Evolutionary conservation across 2,797 vertebrate species (phyloP), one percentile per base, ranked within the genome.

Genomic region (Spatula clypeata): DNA sequence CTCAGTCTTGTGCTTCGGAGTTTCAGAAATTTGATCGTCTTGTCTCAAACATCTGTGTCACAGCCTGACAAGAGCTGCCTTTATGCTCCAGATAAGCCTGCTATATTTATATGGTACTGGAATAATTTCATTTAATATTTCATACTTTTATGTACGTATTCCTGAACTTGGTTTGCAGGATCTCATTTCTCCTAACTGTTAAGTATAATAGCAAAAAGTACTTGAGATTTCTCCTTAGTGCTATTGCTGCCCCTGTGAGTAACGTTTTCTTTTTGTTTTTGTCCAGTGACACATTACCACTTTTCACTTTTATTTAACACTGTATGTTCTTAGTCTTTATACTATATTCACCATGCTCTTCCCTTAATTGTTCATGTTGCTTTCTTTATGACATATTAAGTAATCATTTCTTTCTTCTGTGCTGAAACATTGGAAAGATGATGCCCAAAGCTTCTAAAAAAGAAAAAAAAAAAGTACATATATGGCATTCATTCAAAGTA

Each of bases 31-130:
- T 93, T 58, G 69, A 61, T 20, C 88, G 45, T 90, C 76, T 81
- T 92, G 69, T 82, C 90, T 87, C 82, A 72, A 88, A 86, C 75
- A 77, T 86, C 83, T 95, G 34, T 86, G 87, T 95, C 61, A 94
- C 31, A 79, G 80, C 74, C 85, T 96, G 58, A 86, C 87, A 82
- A 81, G 92, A 94, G 87, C 82, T 8, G 34, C 85, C 67, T 85
- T 69, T 26, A 3, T 9, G 17, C 93, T 93, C 91, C 83, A 84
- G 64, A 67, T 58, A 60, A 90, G 31, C 75, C 58, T 93, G 64
- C 47, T 83, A 66, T 70, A 61, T 82, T 85, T 95, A 86, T 74
- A 74, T 65, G 23, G 11, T 38, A 15, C 71, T 73, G 16, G 53
- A 82, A 79, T 93, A 79, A 64, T 70, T 93, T 91, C 76, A 65